Evolutionary conservation across 2,113 vertebrate genomes (phyloP), one percentile per base, ranked within the genome.

Genomic region (Camelus dromedarius): DNA sequence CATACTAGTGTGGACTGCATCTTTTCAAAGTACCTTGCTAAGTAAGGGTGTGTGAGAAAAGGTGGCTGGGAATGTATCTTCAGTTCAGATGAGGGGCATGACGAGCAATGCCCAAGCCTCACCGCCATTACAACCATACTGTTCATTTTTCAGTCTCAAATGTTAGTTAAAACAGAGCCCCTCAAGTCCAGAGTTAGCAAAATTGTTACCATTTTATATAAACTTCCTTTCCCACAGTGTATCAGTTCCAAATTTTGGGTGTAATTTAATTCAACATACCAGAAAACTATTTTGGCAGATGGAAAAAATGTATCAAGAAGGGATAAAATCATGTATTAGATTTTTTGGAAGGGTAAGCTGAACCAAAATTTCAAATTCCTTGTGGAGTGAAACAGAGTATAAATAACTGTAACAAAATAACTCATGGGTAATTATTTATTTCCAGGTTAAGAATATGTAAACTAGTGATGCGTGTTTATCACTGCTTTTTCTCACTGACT

Each of bases 241-340:
- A 66, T 95, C 58, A 90, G 7, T 93, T 96, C 38, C 97, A 95
- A 91, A 96, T 93, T 95, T 90, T 0, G 50, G 46, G 50, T 91
- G 60, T 96, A 95, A 93, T 96, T 95, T 93, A 90, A 97, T 92
- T 95, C 86, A 93, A 2, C 19, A 64, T 48, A 86, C 56, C 54
- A 90, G 87, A 87, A 95, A 91, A 84, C 83, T 96, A 35, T 93
- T 95, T 95, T 94, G 75, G 73, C 64, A 72, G 35, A 42, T 95
- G 67, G 46, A 93, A 97, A 92, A 89, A 85, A 80, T 90, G 20
- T 64, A 87, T 50, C 66, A 56, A 52, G 12, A 93, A 80, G 6
- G 24, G 4, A 64, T 72, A 46, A 89, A 95, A 85, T n/a, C 52
- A 69, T 83, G 30, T 77, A 69, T 82, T 85, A 79, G 58, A 69